Percentiles rank a stretch among this genome's conserved stretches.
These are phyloP conservation scores for Fragum fragum DNA, from an alignment of 2,888 invertebrate species.

Conservation along the genomic window DNA sequence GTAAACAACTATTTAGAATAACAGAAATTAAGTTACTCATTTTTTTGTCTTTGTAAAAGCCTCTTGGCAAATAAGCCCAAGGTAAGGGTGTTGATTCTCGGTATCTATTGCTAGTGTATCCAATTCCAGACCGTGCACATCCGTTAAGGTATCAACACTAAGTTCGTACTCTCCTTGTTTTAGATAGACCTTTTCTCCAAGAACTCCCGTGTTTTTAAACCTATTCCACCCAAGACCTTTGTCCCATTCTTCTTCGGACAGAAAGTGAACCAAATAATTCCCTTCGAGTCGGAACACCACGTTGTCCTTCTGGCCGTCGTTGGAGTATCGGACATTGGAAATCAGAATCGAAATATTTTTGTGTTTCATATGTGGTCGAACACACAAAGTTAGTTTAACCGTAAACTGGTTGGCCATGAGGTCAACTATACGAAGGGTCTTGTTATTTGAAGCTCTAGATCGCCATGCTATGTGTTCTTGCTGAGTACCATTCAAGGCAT, in stretches of 20 bases:
- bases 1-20: too few relatives aligned
- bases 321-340: slow-evolving; percentile 32
- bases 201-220: background rate
- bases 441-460: slow-evolving; percentile 51
- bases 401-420: background rate
- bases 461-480: slow-evolving; percentile 45
- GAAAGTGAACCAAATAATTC: background rate
- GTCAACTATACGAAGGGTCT: slow-evolving; percentile 43
- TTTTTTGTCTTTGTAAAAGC: background rate
- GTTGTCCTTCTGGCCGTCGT: slow-evolving; percentile 31
- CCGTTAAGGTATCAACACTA: slow-evolving; percentile 10
- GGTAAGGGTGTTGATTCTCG: slow-evolving; percentile 19
- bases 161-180: slow-evolving; percentile 19
- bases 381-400: slow-evolving; percentile 29
- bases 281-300: slow-evolving; percentile 19
- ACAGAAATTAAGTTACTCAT: too few relatives aligned
- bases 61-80: slow-evolving; percentile 2
- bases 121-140: slow-evolving; percentile 33
- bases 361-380: background rate
- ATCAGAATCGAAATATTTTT: slow-evolving; percentile 5
- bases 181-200: slow-evolving; percentile 6
- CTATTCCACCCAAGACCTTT: slow-evolving; percentile 37
- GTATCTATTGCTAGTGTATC: slow-evolving; percentile 34
- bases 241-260: background rate
- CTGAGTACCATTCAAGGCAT: slow-evolving; percentile 29